phyloP scores from a whole-genome alignment of 1,140 invertebrate genomes.

The Bombus soroeensis region DNA sequence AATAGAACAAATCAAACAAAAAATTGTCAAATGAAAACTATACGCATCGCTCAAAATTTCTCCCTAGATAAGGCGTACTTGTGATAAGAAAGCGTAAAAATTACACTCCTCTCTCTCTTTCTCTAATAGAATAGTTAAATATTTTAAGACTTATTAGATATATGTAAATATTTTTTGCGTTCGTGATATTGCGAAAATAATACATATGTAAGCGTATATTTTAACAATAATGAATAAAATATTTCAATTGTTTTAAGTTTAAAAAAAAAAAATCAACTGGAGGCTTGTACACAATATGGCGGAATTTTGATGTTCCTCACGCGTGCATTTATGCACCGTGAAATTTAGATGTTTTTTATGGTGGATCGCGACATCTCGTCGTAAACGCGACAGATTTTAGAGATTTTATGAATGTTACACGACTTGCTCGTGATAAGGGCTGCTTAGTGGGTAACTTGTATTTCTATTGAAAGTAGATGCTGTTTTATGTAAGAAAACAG shows the following conservation, averaged over 20 bases:
- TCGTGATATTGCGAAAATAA: neutral
- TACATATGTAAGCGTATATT: neutral
- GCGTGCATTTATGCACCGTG: neutral
- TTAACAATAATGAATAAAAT: neutral
- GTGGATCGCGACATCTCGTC: constrained; percentile 11
- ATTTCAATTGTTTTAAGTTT: neutral
- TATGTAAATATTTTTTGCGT: neutral
- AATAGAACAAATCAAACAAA: neutral
- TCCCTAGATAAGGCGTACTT: neutral
- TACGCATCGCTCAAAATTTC: neutral
- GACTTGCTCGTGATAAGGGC: constrained; percentile 1
- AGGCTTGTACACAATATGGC: constrained; percentile 26
- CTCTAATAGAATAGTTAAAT: neutral
- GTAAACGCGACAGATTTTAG: constrained; percentile 24
- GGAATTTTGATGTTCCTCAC: constrained; percentile 31
- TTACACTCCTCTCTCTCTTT: neutral
- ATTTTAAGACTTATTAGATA: neutral
- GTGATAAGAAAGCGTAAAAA: neutral
- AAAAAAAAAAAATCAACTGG: neutral
- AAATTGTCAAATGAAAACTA: neutral
- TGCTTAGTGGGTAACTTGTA: constrained; percentile 27
- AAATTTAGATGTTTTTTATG: constrained; percentile 54
- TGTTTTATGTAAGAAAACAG: constrained; percentile 14
- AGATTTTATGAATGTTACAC: constrained; percentile 52
- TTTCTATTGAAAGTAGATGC: constrained; percentile 58